phyloP scores from a whole-genome alignment of 2,888 invertebrate species.

The Drosophila hawaiiensis region DNA sequence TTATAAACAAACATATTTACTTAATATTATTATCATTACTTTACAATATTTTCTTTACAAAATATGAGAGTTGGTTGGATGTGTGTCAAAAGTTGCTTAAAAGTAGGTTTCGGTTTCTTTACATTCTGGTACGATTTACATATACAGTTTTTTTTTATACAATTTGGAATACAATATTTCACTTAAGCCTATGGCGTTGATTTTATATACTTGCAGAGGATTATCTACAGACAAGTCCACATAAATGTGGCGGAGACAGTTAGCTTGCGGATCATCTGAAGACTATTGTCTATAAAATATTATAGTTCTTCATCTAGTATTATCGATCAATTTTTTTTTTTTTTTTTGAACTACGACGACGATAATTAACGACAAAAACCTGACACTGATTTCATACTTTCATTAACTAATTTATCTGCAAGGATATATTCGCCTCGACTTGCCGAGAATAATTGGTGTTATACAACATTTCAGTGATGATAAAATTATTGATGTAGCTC shows the following conservation, averaged over 20 bases:
- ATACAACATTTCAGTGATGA: constrained; percentile 16
- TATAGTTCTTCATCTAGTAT: background rate
- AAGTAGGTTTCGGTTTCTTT: constrained; percentile 8
- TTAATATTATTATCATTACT: constrained; percentile 44
- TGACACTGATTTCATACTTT: background rate
- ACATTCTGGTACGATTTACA: constrained; percentile 27
- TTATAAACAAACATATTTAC: constrained; percentile 40
- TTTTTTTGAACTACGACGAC: background rate
- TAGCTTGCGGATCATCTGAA: background rate
- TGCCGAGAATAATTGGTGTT: background rate
- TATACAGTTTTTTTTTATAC: constrained; percentile 16
- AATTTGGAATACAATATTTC: constrained; percentile 28
- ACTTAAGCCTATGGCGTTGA: constrained; percentile 43
- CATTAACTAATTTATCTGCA: constrained; percentile 1
- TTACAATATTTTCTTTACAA: constrained; percentile 48
- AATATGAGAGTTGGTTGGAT: constrained; percentile 37
- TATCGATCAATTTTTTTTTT: background rate
- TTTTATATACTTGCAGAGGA: constrained; percentile 28
- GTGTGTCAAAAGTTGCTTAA: constrained; percentile 34
- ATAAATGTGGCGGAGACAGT: background rate
- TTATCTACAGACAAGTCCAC: background rate
- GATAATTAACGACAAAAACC: background rate
- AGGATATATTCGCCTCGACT: constrained; percentile 12
- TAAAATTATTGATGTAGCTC: constrained; percentile 15
- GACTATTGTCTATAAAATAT: background rate